Evolutionary conservation across 2,888 invertebrate genomes (phyloP).

Genomic region (Chloroclysta siterata): DNA sequence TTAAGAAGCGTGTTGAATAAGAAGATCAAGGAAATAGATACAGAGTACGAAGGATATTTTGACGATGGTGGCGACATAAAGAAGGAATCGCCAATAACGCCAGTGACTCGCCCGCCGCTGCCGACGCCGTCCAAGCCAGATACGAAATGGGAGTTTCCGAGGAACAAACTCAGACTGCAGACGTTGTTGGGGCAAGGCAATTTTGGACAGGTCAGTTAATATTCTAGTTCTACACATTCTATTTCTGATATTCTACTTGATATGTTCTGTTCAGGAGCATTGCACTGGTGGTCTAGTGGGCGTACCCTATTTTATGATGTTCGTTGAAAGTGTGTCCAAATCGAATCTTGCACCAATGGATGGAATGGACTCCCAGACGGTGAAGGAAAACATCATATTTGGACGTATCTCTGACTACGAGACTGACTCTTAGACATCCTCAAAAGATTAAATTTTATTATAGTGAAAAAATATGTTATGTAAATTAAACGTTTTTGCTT

Average conservation of each 20-base stretch:
- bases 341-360: too few relatives aligned
- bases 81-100: conserved; percentile 80
- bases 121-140: conserved; percentile 83
- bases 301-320: too few relatives aligned
- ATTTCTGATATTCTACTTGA: too few relatives aligned
- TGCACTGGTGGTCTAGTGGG: too few relatives aligned
- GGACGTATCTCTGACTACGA: too few relatives aligned
- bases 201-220: conserved; percentile 88
- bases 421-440: too few relatives aligned
- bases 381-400: too few relatives aligned
- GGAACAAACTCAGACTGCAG: conserved; percentile 90
- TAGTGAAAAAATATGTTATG: too few relatives aligned
- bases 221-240: not conserved
- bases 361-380: too few relatives aligned
- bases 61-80: conserved; percentile 83
- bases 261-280: too few relatives aligned
- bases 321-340: too few relatives aligned
- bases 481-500: not conserved
- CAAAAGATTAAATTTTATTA: too few relatives aligned
- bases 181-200: conserved; percentile 93
- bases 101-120: conserved; percentile 83
- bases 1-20: conserved; percentile 83
- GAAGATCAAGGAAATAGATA: conserved; percentile 82
- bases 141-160: conserved; percentile 90
- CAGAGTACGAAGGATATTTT: conserved; percentile 86